phyloP scores from a whole-genome alignment of 23 tunicate species.

The Trididemnum clinides region DNA sequence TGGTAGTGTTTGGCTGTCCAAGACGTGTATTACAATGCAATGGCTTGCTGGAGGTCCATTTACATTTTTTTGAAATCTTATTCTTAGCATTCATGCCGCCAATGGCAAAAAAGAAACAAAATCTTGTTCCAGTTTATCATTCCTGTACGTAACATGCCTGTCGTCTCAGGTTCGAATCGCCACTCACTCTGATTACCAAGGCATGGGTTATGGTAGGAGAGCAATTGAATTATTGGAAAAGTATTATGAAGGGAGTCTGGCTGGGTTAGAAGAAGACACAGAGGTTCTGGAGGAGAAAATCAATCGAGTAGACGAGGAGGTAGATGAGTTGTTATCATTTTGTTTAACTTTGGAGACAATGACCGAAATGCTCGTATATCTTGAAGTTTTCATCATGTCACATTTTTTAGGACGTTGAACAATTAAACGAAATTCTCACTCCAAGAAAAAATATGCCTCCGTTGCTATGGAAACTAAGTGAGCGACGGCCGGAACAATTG shows the following conservation, averaged over 20 bases:
- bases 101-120: too few relatives aligned
- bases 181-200: conserved; percentile 96
- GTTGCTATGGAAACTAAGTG: conserved; percentile 73
- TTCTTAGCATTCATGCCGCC: too few relatives aligned
- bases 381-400: too few relatives aligned
- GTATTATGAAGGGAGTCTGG: conserved; percentile 81
- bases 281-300: conserved; percentile 19
- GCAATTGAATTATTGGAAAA: conserved; percentile 85
- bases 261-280: conserved; percentile 57
- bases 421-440: conserved; percentile 58
- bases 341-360: too few relatives aligned
- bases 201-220: conserved; percentile 91
- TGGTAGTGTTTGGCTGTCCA: too few relatives aligned
- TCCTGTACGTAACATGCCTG: too few relatives aligned
- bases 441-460: conserved; percentile 88
- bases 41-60: too few relatives aligned
- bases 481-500: conserved; percentile 75
- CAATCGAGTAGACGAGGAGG: conserved; percentile 57
- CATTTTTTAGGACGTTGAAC: conserved; percentile 56
- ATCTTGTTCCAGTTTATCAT: too few relatives aligned
- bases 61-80: too few relatives aligned
- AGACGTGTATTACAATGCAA: too few relatives aligned
- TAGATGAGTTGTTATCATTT: too few relatives aligned
- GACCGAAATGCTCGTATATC: too few relatives aligned
- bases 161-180: conserved; percentile 95